These are phyloP conservation scores for Drosophila rufa DNA, from an alignment of 1,140 invertebrate species.

Conservation along the genomic window DNA sequence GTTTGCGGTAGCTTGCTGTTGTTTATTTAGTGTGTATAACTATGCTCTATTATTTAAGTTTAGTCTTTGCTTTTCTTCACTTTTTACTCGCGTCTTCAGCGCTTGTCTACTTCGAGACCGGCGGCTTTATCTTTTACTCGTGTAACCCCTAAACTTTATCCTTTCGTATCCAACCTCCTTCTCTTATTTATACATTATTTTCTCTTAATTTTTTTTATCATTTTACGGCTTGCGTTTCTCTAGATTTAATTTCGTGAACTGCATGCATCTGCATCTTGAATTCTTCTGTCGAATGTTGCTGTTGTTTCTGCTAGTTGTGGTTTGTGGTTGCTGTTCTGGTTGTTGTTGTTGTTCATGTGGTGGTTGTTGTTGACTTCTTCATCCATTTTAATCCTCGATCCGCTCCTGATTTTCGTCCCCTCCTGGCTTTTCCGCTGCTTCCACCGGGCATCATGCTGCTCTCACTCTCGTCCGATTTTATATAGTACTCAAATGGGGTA, in stretches of 20 bases:
- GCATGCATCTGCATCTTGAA: slow-evolving; percentile 30
- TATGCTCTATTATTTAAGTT: slow-evolving; percentile 80
- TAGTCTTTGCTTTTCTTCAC: slow-evolving; percentile 81
- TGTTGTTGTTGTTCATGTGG: slow-evolving; percentile 27
- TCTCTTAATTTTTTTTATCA: slow-evolving; percentile 20
- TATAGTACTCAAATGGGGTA: slow-evolving; percentile 72
- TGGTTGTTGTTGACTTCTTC: slow-evolving; percentile 36
- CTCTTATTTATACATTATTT: slow-evolving; percentile 60
- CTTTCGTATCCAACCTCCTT: slow-evolving; percentile 22
- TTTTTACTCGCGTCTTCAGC: slow-evolving; percentile 59
- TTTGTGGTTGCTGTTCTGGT: slow-evolving; percentile 32
- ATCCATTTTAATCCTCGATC: slow-evolving; percentile 20
- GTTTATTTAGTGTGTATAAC: slow-evolving; percentile 76
- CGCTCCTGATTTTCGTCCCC: slow-evolving; percentile 14
- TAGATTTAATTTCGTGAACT: slow-evolving; percentile 58
- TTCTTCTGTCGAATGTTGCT: slow-evolving; percentile 27
- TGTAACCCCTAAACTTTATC: slow-evolving; percentile 50
- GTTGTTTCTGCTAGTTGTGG: slow-evolving; percentile 30
- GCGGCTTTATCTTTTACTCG: slow-evolving; percentile 43
- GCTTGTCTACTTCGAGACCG: slow-evolving; percentile 38
- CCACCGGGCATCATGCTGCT: slow-evolving; percentile 18
- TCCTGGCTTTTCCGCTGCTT: slow-evolving; percentile 10
- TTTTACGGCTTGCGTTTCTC: slow-evolving; percentile 29
- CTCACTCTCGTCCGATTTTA: slow-evolving; percentile 58
- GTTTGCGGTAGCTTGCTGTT: slow-evolving; percentile 30